Conservation (phyloP, 2,797 vertebrate genomes). For the Propithecus deckenii region DNA sequence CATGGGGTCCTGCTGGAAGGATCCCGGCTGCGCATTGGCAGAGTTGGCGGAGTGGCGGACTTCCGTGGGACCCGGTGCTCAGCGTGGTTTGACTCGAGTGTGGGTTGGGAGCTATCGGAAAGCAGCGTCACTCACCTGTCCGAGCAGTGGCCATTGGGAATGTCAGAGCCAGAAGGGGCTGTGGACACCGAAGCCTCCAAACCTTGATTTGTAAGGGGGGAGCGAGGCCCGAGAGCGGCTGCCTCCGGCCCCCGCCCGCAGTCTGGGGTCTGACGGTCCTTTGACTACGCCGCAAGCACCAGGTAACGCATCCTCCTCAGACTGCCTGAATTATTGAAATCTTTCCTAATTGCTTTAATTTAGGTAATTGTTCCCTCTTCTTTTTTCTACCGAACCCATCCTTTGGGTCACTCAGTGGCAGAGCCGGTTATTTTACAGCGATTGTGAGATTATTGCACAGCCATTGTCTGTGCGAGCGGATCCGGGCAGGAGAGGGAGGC, state of each 20-base stretch:
- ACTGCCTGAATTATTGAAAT: too few species aligned
- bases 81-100: not conserved
- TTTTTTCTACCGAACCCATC: too few species aligned
- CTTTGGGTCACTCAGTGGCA: too few species aligned
- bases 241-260: rapidly evolving
- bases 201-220: too few species aligned
- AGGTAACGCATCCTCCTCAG: not conserved
- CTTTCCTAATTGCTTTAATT: too few species aligned
- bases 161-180: too few species aligned
- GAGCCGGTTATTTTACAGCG: too few species aligned
- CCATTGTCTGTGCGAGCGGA: not conserved
- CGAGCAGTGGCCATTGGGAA: rapidly evolving
- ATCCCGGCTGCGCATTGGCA: rapidly evolving
- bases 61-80: not conserved
- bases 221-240: rapidly evolving
- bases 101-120: not conserved
- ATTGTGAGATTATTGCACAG: not conserved
- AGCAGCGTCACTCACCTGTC: not conserved
- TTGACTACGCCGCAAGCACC: not conserved
- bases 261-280: not conserved
- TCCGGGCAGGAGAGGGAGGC: not conserved
- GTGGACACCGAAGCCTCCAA: rapidly evolving
- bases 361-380: too few species aligned
- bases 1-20: not conserved
- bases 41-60: not conserved